Conservation (phyloP, 1,140 invertebrate genomes). For the Copidosoma floridanum region DNA sequence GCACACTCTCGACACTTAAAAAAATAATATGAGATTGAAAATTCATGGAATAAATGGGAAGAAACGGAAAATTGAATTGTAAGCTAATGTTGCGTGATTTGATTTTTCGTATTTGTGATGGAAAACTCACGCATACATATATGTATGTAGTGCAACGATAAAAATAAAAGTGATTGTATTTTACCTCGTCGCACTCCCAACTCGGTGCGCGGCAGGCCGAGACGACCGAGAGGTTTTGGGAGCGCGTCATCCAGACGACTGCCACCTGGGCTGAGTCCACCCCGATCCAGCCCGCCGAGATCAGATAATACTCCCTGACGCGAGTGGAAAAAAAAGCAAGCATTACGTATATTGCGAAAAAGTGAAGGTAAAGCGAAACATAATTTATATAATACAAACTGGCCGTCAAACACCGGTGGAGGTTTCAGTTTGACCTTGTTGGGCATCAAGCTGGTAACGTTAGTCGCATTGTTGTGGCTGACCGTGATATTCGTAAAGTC, state of each 20-base stretch:
- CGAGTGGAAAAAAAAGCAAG: too few relatives aligned
- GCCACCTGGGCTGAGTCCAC: slow-evolving; percentile 71
- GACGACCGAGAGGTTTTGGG: slow-evolving; percentile 82
- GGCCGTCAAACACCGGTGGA: slow-evolving; percentile 67
- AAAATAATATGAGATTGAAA: too few relatives aligned
- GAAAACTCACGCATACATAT: too few relatives aligned
- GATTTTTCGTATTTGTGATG: too few relatives aligned
- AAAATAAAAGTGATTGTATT: too few relatives aligned
- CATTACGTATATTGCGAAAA: too few relatives aligned
- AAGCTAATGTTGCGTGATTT: too few relatives aligned
- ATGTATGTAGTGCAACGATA: too few relatives aligned
- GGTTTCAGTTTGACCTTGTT: slow-evolving; percentile 66
- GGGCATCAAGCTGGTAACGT: slow-evolving; percentile 38
- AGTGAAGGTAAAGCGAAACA: neutral
- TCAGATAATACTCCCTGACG: slow-evolving; percentile 91
- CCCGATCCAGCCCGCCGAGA: slow-evolving; percentile 84
- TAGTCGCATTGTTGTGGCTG: slow-evolving; percentile 28
- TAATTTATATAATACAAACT: slow-evolving; percentile 53
- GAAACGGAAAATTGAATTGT: too few relatives aligned
- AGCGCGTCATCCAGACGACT: slow-evolving; percentile 86
- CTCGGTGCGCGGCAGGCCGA: slow-evolving; percentile 74
- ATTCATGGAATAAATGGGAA: too few relatives aligned
- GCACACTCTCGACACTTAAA: too few relatives aligned
- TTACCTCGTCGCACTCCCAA: slow-evolving; percentile 84
- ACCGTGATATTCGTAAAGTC: slow-evolving; percentile 66